Conservation (phyloP, 1,140 invertebrate species). For the Riptortus pedestris region DNA sequence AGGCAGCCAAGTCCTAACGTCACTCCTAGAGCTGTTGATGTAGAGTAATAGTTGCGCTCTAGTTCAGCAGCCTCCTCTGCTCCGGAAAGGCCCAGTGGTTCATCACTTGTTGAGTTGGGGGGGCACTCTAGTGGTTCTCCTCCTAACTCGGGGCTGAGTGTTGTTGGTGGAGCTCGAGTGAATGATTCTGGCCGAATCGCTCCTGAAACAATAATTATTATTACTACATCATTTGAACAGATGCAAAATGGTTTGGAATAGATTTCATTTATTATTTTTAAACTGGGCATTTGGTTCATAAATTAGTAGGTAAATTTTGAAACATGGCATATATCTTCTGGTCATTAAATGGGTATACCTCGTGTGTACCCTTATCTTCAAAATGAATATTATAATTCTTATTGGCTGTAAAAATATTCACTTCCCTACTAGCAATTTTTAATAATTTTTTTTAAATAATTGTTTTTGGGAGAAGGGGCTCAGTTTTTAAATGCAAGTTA, state of each 20-base stretch:
- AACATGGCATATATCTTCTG: not conserved
- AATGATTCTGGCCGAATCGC: conserved; percentile 48
- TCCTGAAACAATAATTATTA: conserved; percentile 38
- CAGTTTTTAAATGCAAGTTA: no score
- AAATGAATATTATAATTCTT: no score
- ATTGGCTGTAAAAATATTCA: no score
- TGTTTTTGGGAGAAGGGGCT: no score
- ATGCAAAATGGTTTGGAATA: not conserved
- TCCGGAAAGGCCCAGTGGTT: conserved; percentile 34
- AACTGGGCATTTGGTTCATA: not conserved
- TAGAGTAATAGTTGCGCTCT: conserved; percentile 50
- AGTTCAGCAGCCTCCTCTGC: conserved; percentile 42
- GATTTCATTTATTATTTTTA: not conserved
- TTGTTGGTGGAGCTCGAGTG: conserved; percentile 43
- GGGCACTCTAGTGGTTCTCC: conserved; percentile 36
- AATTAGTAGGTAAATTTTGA: not conserved
- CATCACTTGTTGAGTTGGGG: conserved; percentile 39
- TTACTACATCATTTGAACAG: not conserved
- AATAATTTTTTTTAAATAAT: no score
- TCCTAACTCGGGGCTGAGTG: conserved; percentile 33
- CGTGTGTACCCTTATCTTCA: no score
- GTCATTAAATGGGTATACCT: no score
- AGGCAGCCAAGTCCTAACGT: conserved; percentile 80
- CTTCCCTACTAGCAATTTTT: no score
- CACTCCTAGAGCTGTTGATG: conserved; percentile 73